Percentiles rank a stretch among this genome's conserved stretches.
These are phyloP conservation scores for Spisula subtruncata DNA, from an alignment of 2,888 invertebrate species.

Conservation along the genomic window DNA sequence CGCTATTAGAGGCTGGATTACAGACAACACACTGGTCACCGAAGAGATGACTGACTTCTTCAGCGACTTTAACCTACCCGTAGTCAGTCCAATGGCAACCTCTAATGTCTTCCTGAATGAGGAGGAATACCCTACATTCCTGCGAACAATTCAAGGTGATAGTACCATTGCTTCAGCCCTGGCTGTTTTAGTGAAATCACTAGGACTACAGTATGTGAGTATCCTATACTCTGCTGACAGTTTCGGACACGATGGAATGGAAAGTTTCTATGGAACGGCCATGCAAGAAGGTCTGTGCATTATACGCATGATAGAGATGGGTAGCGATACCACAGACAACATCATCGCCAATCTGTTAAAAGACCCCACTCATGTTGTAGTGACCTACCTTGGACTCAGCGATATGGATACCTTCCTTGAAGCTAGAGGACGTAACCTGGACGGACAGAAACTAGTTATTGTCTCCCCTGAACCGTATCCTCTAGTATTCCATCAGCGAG, in stretches of 20 bases:
- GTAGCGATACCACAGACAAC: conserved; percentile 42
- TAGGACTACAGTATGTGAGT: conserved; percentile 81
- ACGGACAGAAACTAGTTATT: conserved; percentile 68
- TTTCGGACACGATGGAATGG: conserved; percentile 76
- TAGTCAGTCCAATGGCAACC: conserved; percentile 85
- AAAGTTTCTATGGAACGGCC: conserved; percentile 73
- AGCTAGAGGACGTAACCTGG: conserved; percentile 64
- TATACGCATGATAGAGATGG: conserved; percentile 68
- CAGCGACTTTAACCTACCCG: conserved; percentile 88
- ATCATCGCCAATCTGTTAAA: conserved; percentile 68
- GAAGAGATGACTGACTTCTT: conserved; percentile 81
- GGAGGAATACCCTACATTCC: conserved; percentile 78
- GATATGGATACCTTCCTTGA: conserved; percentile 71
- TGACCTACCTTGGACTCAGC: conserved; percentile 74
- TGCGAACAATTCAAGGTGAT: conserved; percentile 83
- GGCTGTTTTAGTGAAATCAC: conserved; percentile 76
- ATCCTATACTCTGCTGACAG: conserved; percentile 78
- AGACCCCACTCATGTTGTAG: conserved; percentile 77
- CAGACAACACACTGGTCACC: conserved; percentile 78
- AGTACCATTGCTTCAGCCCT: conserved; percentile 82
- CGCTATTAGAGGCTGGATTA: conserved; percentile 80
- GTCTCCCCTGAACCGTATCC: conserved; percentile 77
- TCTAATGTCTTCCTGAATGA: conserved; percentile 74
- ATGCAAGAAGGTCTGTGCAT: conserved; percentile 82
- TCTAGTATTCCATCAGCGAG: conserved; percentile 66